Evolutionary conservation across 2,888 invertebrate genomes (phyloP).

Genomic region (Asteroscopus sphinx): DNA sequence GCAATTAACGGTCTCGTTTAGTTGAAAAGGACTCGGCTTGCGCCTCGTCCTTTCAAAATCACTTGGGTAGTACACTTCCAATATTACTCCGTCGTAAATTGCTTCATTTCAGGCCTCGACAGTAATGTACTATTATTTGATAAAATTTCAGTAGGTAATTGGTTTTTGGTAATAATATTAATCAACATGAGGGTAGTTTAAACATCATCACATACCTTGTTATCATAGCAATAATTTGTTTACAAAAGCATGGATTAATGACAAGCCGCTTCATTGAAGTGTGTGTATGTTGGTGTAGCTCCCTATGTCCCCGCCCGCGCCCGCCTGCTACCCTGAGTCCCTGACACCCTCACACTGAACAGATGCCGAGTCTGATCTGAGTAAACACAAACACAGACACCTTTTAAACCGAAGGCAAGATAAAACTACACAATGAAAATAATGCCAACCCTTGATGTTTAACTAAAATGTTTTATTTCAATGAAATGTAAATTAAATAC

Average conservation of each 20-base stretch:
- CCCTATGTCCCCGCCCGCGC: constrained; percentile 37
- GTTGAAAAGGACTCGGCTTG: too few species aligned
- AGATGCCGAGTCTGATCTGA: constrained; percentile 71
- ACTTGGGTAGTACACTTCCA: too few species aligned
- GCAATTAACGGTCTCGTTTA: too few species aligned
- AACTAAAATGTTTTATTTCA: constrained; percentile 30
- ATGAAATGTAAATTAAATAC: constrained; percentile 11
- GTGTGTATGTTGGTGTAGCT: constrained; percentile 60
- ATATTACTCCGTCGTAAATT: too few species aligned
- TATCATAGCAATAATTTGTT: constrained; percentile 55
- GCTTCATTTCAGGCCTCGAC: too few species aligned
- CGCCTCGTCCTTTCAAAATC: too few species aligned
- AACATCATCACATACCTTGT: constrained; percentile 41
- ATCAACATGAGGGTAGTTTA: constrained; percentile 27
- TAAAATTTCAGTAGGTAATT: constrained; percentile 2
- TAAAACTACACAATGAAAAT: constrained; percentile 58
- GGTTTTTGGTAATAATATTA: too few species aligned
- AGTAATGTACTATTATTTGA: too few species aligned
- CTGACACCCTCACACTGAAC: constrained; percentile 62
- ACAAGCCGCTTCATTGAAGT: constrained; percentile 63
- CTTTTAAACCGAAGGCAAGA: constrained; percentile 60
- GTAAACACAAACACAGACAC: constrained; percentile 74
- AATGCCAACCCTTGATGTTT: constrained; percentile 45
- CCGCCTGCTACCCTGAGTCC: constrained; percentile 58
- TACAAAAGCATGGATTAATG: constrained; percentile 68